Percentiles rank a stretch among this genome's conserved stretches.
These are phyloP conservation scores for Diadema setosum DNA, from an alignment of 35 echinoderm and acorn worm species.

Conservation along the genomic window DNA sequence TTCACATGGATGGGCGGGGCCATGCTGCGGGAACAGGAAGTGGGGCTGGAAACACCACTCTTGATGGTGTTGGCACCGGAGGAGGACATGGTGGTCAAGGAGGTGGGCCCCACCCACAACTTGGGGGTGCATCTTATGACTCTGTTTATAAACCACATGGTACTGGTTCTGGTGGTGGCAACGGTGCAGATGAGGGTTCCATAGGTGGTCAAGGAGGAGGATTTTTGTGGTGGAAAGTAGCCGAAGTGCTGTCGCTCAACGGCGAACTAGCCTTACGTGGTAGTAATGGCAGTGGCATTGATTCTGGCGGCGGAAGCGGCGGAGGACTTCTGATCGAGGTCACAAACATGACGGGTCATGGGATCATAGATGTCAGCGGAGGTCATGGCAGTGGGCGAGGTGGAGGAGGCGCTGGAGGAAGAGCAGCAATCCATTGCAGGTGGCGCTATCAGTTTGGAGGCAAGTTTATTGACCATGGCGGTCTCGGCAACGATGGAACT, in stretches of 20 bases:
- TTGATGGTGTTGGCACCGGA: conserved; percentile 65
- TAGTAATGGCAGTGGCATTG: conserved; percentile 35
- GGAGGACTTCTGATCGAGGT: conserved; percentile 58
- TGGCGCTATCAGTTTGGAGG: conserved; percentile 91
- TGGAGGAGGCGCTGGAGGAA: conserved; percentile 85
- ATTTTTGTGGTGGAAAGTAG: conserved; percentile 79
- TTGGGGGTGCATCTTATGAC: conserved; percentile 76
- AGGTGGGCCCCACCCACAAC: conserved; percentile 71
- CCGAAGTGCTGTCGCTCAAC: conserved; percentile 67
- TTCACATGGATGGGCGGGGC: conserved; percentile 81
- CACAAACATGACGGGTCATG: conserved; percentile 90
- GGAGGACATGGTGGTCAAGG: conserved; percentile 94
- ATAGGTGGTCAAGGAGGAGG: conserved; percentile 80
- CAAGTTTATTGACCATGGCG: conserved; percentile 74
- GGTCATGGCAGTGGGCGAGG: conserved; percentile 60
- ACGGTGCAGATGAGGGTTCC: conserved; percentile 69
- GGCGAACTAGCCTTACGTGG: conserved; percentile 73
- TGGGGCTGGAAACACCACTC: conserved; percentile 66
- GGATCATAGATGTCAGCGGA: conserved; percentile 66
- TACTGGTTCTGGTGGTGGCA: conserved; percentile 78
- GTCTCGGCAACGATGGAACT: conserved; percentile 41
- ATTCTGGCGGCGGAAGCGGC: conserved; percentile 85
- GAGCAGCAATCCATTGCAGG: conserved; percentile 71
- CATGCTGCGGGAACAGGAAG: conserved; percentile 34
- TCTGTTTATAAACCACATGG: conserved; percentile 60